Evolutionary conservation across 53 echinoderm and acorn worm genomes (phyloP), one percentile per base, ranked within the genome.

Genomic region (Astropecten irregularis): DNA sequence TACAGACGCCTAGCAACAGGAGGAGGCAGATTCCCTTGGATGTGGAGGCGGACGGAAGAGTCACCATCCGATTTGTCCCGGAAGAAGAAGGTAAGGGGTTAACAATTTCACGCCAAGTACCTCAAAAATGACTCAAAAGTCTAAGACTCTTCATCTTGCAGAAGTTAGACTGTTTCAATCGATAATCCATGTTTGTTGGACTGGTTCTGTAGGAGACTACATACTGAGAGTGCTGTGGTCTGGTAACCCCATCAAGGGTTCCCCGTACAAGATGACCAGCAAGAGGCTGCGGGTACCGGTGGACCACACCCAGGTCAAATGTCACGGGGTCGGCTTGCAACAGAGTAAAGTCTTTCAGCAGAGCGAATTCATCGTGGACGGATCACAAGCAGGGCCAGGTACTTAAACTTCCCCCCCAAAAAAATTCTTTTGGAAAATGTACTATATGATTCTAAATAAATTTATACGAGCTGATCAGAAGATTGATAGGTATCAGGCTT

Each of bases 331-430:
- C 0, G 96, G 93, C 15, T 26, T 89, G 59, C 83, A 84, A 29
- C 59, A 53, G 25, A 70, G 82, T 23, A 87, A 91, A 58, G 91
- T 93, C 10, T 82, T 63, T 34, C 83, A 84, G 39, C 82, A 74
- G 40, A 81, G 89, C n/a, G 91, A 91, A 52, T 96, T 96, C 40
- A 84, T 84, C 73, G 84, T 96, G 61, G 93, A 96, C 74, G 96
- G 96, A n/a, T 87, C 93, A 6, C 62, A 29, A 23, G 96, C 91
- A 2, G 96, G 96, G 42, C 83, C 93, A 73, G 96, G 96, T 91
- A 57, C 54, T 5, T 34, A 40, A 22, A 40, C n/a, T n/a, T 8
- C 19, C 9, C 11, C 49, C 11, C 11, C 18, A 49, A 13, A 13
- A 13, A 18, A 18, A 13, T 18, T 13, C 18, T 49, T 49, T 49